A percentile compares a stretch with the other conserved stretches of the same genome.
phyloP scores from a whole-genome alignment of 2,888 invertebrate species.

The Eilema caniola region DNA sequence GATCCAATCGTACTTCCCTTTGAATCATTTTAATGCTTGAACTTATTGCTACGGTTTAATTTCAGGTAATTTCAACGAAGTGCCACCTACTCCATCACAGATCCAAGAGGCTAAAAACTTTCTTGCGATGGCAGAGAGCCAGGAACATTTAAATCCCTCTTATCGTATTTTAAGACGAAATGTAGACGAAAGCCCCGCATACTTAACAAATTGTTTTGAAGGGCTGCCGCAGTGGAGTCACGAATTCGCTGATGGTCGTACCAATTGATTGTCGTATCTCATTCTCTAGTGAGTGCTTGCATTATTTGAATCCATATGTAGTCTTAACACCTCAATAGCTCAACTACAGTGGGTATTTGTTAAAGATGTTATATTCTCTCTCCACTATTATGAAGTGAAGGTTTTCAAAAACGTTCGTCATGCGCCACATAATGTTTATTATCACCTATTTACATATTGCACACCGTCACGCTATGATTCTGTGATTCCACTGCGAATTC shows the following conservation, averaged over 20 bases:
- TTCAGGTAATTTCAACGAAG: slow-evolving; percentile 67
- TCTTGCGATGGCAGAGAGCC: slow-evolving; percentile 62
- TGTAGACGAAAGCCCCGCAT: slow-evolving; percentile 49
- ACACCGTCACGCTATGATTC: not conserved
- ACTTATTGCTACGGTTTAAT: slow-evolving; percentile 19
- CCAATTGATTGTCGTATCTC: not conserved
- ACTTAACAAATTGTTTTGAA: slow-evolving; percentile 52
- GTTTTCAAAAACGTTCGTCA: not conserved
- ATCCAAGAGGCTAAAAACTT: slow-evolving; percentile 60
- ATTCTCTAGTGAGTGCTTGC: not conserved
- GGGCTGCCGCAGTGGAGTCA: slow-evolving; percentile 57
- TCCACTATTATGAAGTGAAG: too few species aligned
- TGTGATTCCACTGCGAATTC: not conserved
- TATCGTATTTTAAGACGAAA: slow-evolving; percentile 59
- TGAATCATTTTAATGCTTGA: not conserved
- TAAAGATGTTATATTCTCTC: not conserved
- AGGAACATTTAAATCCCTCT: slow-evolving; percentile 52
- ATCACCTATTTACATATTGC: not conserved
- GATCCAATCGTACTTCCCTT: not conserved
- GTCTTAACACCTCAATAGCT: not conserved
- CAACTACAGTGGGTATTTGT: not conserved
- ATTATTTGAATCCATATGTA: not conserved
- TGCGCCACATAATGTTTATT: not conserved
- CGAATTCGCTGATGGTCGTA: slow-evolving; percentile 5
- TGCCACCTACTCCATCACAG: slow-evolving; percentile 55